These are phyloP conservation scores for Lasius fuliginosus DNA, from an alignment of 2,888 invertebrate species.

Conservation along the genomic window DNA sequence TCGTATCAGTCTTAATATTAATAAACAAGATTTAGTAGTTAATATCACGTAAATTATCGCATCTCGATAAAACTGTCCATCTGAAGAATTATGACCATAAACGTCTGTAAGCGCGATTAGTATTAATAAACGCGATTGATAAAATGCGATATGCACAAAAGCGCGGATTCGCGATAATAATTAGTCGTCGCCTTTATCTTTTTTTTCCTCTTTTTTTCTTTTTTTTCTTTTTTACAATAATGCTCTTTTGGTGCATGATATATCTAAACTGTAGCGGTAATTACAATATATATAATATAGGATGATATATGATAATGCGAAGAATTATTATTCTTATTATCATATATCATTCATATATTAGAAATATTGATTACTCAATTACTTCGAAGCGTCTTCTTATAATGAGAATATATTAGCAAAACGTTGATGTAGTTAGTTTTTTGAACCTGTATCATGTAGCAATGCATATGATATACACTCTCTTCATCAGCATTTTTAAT, in stretches of 20 bases:
- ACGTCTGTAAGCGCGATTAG: neutral
- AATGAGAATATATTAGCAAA: neutral
- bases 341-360: neutral
- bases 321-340: neutral
- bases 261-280: neutral
- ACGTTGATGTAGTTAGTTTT: neutral
- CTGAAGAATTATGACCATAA: neutral
- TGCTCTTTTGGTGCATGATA: neutral
- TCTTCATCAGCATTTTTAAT: neutral
- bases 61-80: neutral
- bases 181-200: neutral
- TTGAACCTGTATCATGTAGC: neutral
- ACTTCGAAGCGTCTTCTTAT: neutral
- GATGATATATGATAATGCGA: constrained; percentile 13
- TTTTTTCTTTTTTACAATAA: neutral
- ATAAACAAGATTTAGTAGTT: neutral
- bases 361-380: neutral
- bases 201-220: too few species aligned
- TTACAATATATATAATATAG: neutral
- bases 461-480: neutral
- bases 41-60: neutral
- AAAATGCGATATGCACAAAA: neutral
- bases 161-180: neutral
- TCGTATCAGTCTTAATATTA: neutral
- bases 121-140: neutral